Evolutionary conservation across 2,888 invertebrate species (phyloP).

Genomic region (Apamea sordens): DNA sequence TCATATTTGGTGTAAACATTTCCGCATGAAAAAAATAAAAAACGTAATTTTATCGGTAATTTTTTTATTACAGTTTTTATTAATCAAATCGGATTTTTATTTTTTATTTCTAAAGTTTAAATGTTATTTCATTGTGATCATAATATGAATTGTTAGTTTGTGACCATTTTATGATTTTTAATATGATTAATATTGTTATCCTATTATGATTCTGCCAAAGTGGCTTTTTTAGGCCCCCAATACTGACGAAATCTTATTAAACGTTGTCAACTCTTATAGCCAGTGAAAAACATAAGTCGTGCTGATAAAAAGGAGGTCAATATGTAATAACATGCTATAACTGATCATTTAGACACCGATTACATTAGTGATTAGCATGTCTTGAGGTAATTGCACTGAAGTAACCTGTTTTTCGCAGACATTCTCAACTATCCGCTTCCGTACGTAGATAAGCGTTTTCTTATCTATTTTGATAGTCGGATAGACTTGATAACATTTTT

Average conservation of each 20-base stretch:
- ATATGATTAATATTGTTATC: too few species aligned
- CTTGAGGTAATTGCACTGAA: constrained; percentile 50
- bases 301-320: constrained; percentile 43
- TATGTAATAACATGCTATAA: constrained; percentile 20
- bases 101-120: too few species aligned
- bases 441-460: constrained; percentile 31
- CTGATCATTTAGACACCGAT: constrained; percentile 37
- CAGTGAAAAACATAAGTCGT: neutral
- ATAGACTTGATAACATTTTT: constrained; percentile 3
- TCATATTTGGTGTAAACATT: too few species aligned
- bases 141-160: too few species aligned
- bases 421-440: constrained; percentile 22
- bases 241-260: neutral
- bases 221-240: too few species aligned
- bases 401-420: constrained; percentile 54
- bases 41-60: too few species aligned
- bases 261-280: neutral
- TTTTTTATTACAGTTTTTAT: too few species aligned
- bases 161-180: too few species aligned
- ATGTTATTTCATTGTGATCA: too few species aligned
- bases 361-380: constrained; percentile 50
- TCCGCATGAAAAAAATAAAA: too few species aligned
- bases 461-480: constrained; percentile 8
- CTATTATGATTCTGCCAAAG: too few species aligned
- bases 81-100: too few species aligned